phyloP scores from a whole-genome alignment of 2,113 vertebrate species.

The Rhea americana region DNA sequence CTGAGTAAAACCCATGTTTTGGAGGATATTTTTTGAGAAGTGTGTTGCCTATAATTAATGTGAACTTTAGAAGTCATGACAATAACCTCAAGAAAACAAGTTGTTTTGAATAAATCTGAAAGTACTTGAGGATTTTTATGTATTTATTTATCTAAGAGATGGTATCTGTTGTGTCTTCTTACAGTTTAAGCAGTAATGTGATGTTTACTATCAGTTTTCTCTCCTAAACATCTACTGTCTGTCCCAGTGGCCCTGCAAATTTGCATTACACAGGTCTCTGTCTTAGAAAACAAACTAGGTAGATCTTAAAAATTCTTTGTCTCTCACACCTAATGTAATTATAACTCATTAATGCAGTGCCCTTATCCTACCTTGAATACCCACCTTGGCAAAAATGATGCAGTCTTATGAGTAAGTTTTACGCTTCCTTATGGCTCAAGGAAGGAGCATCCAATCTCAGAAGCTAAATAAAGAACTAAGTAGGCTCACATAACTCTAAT shows the following conservation, averaged over 20 bases:
- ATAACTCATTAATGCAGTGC: neutral
- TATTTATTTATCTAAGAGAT: neutral
- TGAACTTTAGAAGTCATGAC: neutral
- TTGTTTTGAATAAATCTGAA: neutral
- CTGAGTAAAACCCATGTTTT: neutral
- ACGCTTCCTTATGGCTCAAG: neutral
- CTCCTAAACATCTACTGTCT: neutral
- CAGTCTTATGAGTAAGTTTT: neutral
- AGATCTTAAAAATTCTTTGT: neutral
- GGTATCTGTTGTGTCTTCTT: neutral
- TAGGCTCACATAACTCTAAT: neutral
- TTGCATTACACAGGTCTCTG: neutral
- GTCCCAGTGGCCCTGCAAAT: neutral
- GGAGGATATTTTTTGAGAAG: conserved; percentile 12
- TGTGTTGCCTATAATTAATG: neutral
- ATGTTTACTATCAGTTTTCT: neutral
- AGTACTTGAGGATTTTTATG: neutral
- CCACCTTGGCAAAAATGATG: neutral
- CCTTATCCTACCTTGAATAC: neutral
- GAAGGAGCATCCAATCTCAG: neutral
- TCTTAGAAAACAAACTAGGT: neutral
- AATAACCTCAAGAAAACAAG: neutral
- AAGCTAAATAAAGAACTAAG: neutral
- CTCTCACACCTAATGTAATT: neutral
- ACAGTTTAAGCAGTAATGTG: neutral